phyloP scores from a whole-genome alignment of 2,797 vertebrate species.

The Liparis tanakae region DNA sequence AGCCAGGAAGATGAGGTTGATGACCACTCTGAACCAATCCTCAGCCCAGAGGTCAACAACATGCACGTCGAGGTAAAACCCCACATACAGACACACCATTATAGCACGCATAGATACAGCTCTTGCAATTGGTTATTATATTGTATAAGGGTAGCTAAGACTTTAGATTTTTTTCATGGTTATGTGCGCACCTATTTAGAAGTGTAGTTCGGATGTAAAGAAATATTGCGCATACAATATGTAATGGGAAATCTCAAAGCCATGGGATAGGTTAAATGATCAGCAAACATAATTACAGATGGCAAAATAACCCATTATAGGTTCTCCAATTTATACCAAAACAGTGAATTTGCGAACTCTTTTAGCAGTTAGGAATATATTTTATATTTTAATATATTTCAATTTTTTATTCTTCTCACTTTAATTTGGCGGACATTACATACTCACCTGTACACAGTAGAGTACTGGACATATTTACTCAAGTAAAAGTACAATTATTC shows the following conservation, averaged over 20 bases:
- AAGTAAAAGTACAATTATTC: not conserved
- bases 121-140: not conserved
- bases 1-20: constrained; percentile 80
- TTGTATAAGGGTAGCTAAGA: not conserved
- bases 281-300: not conserved
- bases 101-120: not conserved
- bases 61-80: constrained; percentile 59
- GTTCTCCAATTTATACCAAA: not conserved
- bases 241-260: too few species aligned
- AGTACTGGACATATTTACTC: not conserved
- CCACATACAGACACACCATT: not conserved
- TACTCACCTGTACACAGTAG: not conserved
- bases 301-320: not conserved
- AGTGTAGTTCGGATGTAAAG: not conserved
- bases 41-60: constrained; percentile 60
- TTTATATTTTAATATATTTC: not conserved
- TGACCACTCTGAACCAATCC: constrained; percentile 70
- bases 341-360: not conserved
- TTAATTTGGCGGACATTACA: not conserved
- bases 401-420: not conserved
- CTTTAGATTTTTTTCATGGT: not conserved
- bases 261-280: not conserved
- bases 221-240: not conserved
- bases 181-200: not conserved
- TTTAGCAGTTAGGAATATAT: not conserved